These are phyloP conservation scores for Sinella curviseta DNA, from an alignment of 1,140 invertebrate species.

Conservation along the genomic window DNA sequence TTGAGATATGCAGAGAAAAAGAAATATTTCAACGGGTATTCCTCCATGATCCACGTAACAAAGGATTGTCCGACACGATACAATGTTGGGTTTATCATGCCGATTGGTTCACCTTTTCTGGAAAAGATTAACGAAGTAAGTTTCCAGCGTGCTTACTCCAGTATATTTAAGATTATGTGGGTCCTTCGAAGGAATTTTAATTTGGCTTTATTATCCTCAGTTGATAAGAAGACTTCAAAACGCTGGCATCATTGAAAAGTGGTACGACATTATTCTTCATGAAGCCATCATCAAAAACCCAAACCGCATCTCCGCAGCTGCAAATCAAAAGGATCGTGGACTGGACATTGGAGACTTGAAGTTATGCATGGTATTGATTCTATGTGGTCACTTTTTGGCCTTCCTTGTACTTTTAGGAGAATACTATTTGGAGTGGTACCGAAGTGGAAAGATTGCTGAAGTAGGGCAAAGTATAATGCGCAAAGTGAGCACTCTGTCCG, in stretches of 20 bases:
- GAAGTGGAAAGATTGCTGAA: neutral
- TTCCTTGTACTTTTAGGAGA: constrained; percentile 30
- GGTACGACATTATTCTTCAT: constrained; percentile 40
- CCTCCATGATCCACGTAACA: constrained; percentile 39
- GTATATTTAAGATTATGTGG: no score
- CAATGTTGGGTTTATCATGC: constrained; percentile 46
- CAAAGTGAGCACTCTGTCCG: neutral
- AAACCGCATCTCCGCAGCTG: constrained; percentile 22
- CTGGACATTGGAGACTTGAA: constrained; percentile 38
- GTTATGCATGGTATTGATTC: constrained; percentile 37
- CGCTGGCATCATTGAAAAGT: constrained; percentile 46
- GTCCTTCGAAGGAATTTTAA: no score
- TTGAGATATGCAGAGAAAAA: constrained; percentile 42
- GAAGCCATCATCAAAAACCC: constrained; percentile 36
- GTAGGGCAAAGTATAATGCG: neutral
- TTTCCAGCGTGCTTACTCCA: no score
- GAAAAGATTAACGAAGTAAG: no score
- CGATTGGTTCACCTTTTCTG: no score
- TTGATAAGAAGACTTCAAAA: constrained; percentile 42
- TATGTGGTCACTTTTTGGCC: constrained; percentile 36
- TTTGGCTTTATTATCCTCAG: constrained; percentile 10
- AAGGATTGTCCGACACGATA: constrained; percentile 46
- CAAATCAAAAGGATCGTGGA: constrained; percentile 27
- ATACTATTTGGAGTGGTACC: neutral
- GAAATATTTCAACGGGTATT: constrained; percentile 44